Conservation (phyloP, 2,888 invertebrate species). For the Agrotis exclamationis region DNA sequence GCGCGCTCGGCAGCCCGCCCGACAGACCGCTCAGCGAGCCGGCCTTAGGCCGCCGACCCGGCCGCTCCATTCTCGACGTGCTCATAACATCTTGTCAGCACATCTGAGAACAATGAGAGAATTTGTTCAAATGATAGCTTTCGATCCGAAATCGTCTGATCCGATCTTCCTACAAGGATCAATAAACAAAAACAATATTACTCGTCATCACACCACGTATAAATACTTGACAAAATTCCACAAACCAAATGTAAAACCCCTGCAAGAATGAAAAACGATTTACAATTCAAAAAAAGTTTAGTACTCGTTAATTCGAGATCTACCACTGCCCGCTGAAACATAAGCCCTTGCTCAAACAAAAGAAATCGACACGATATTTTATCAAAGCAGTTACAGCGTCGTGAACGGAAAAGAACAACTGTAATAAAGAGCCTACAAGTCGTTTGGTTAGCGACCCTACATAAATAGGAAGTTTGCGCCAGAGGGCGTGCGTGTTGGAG, state of each 20-base stretch:
- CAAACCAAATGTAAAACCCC: conserved; percentile 21
- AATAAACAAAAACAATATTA: too few species aligned
- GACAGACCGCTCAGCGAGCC: conserved; percentile 87
- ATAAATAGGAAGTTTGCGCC: conserved; percentile 84
- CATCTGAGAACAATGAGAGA: conserved; percentile 75
- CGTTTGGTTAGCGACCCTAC: conserved; percentile 87
- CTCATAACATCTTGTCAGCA: conserved; percentile 82
- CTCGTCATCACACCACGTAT: neutral
- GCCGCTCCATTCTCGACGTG: conserved; percentile 84
- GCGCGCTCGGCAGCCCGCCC: conserved; percentile 78
- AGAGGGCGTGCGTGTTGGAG: conserved; percentile 84
- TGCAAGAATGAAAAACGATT: conserved; percentile 47
- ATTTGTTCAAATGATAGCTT: neutral
- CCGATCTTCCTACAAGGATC: too few species aligned
- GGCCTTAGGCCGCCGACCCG: conserved; percentile 86
- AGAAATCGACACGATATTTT: conserved; percentile 85
- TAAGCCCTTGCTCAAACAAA: conserved; percentile 77
- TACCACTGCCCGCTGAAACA: conserved; percentile 55
- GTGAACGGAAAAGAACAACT: conserved; percentile 89
- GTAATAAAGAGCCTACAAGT: conserved; percentile 91
- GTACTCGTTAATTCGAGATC: conserved; percentile 56
- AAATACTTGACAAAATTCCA: conserved; percentile 16
- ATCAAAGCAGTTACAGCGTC: conserved; percentile 84
- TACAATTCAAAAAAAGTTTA: conserved; percentile 49
- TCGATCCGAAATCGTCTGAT: too few species aligned